These are phyloP conservation scores for Cerceris ruficornis DNA, from an alignment of 2,888 invertebrate species.

Conservation along the genomic window DNA sequence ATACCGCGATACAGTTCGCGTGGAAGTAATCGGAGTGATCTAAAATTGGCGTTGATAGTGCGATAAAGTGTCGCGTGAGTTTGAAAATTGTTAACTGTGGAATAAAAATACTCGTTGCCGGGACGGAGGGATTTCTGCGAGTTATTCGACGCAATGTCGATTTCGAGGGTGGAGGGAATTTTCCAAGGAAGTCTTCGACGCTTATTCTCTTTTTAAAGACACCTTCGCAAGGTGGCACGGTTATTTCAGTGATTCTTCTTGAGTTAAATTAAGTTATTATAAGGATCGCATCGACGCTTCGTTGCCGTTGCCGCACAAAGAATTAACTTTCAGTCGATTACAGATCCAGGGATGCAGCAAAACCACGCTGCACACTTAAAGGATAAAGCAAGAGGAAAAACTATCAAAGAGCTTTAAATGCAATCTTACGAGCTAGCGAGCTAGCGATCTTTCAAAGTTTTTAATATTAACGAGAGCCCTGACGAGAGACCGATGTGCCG, in stretches of 20 bases:
- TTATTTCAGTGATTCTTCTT: conserved; percentile 8
- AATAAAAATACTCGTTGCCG: too few species aligned
- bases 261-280: conserved; percentile 35
- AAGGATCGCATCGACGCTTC: conserved; percentile 20
- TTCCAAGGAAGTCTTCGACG: background rate
- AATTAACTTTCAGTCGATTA: conserved; percentile 49
- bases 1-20: background rate
- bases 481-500: background rate
- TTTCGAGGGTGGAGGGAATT: background rate
- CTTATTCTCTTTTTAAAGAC: too few species aligned
- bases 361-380: conserved; percentile 33
- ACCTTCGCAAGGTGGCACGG: background rate
- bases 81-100: background rate
- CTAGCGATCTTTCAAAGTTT: conserved; percentile 7
- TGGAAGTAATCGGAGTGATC: background rate
- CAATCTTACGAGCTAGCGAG: background rate
- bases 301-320: conserved; percentile 34
- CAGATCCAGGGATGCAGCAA: conserved; percentile 50
- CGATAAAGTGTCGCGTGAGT: too few species aligned
- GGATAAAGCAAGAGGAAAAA: conserved; percentile 11
- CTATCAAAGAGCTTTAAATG: conserved; percentile 25
- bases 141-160: background rate
- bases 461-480: conserved; percentile 8
- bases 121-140: background rate
- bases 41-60: too few species aligned